phyloP scores from a whole-genome alignment of 2,113 vertebrate genomes.

The Bostrychus sinensis region DNA sequence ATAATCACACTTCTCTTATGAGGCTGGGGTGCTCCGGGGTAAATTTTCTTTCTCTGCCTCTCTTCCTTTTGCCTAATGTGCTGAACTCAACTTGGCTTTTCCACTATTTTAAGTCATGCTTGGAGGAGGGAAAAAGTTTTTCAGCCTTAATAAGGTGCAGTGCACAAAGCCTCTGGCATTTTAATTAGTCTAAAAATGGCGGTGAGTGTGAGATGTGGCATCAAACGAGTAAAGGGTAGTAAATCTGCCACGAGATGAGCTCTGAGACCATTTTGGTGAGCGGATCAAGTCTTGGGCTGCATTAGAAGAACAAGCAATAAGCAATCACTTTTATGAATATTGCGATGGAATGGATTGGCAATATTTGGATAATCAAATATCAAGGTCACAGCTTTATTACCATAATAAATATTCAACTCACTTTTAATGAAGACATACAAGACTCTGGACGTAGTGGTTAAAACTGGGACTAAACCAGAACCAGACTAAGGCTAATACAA shows the following conservation, averaged over 20 bases:
- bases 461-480: too few species aligned
- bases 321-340: neutral
- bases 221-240: slow-evolving; percentile 52
- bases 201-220: slow-evolving; percentile 28
- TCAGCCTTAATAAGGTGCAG: slow-evolving; percentile 21
- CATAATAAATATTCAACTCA: too few species aligned
- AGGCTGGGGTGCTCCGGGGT: neutral
- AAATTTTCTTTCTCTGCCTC: neutral
- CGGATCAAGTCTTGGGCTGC: neutral
- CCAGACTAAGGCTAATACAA: too few species aligned
- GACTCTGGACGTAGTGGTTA: too few species aligned
- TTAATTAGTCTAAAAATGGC: slow-evolving; percentile 58
- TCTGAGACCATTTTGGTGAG: slow-evolving; percentile 21
- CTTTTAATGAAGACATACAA: too few species aligned
- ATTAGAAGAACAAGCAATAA: neutral
- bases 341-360: neutral
- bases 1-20: slow-evolving; percentile 4
- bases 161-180: slow-evolving; percentile 33
- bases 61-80: neutral
- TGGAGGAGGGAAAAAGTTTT: slow-evolving; percentile 5
- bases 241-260: slow-evolving; percentile 36
- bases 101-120: slow-evolving; percentile 18
- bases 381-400: too few species aligned
- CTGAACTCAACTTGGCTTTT: slow-evolving; percentile 11
- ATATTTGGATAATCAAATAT: too few species aligned